Conservation (phyloP, 2,888 invertebrate genomes). For the Euplagia quadripunctaria region DNA sequence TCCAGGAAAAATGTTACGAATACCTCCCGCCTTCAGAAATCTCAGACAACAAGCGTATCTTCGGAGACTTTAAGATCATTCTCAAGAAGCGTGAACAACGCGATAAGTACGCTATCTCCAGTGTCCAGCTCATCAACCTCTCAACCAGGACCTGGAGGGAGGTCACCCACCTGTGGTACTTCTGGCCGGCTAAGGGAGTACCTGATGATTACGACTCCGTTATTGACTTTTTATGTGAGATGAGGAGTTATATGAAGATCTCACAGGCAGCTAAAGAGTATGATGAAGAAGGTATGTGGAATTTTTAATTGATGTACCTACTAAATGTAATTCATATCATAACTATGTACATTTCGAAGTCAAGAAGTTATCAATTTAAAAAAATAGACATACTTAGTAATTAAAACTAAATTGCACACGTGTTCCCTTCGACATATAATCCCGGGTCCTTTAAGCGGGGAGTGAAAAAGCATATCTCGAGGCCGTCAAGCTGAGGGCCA, state of each 20-base stretch:
- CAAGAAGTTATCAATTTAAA: neutral
- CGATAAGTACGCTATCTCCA: conserved; percentile 96
- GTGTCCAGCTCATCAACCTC: conserved; percentile 93
- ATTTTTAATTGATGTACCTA: neutral
- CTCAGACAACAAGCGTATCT: conserved; percentile 94
- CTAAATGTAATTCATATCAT: neutral
- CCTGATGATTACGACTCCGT: conserved; percentile 94
- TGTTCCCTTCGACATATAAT: too few species aligned
- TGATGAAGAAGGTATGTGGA: conserved; percentile 79
- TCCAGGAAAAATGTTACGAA: conserved; percentile 95
- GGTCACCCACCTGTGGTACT: conserved; percentile 97
- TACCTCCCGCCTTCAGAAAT: conserved; percentile 97
- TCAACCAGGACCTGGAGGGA: conserved; percentile 94
- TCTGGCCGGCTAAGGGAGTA: conserved; percentile 96
- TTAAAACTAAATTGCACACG: neutral
- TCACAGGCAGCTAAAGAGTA: conserved; percentile 84
- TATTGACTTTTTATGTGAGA: conserved; percentile 95
- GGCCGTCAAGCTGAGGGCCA: too few species aligned
- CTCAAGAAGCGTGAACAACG: conserved; percentile 95
- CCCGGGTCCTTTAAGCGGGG: too few species aligned
- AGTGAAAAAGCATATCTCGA: too few species aligned
- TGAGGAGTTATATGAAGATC: conserved; percentile 88
- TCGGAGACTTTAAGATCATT: conserved; percentile 95
- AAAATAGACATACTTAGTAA: neutral
- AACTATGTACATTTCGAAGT: neutral